A percentile compares a stretch with the other conserved stretches of the same genome.
Conservation (phyloP, 2,888 invertebrate species). For the Eurois occulta region DNA sequence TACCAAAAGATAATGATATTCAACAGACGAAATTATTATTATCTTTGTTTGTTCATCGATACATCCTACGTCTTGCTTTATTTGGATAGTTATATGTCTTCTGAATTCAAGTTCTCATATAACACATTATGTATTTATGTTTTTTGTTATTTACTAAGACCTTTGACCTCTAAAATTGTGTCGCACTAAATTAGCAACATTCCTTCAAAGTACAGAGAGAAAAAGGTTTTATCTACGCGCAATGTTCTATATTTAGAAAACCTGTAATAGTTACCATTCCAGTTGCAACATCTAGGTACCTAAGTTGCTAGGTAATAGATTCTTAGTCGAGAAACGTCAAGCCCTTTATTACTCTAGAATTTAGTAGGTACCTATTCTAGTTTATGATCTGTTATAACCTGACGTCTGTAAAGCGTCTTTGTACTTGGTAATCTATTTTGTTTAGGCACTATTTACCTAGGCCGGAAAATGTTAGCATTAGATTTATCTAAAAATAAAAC, state of each 20-base stretch:
- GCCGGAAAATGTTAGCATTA: not conserved
- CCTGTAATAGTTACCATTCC: slow-evolving; percentile 16
- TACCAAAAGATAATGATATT: slow-evolving; percentile 33
- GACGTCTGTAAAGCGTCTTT: not conserved
- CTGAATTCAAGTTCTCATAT: not conserved
- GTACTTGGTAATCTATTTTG: slow-evolving; percentile 13
- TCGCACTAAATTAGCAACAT: slow-evolving; percentile 24
- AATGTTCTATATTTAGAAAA: slow-evolving; percentile 43
- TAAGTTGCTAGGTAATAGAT: not conserved
- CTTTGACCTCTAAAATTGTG: not conserved
- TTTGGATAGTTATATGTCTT: not conserved
- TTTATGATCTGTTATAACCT: slow-evolving; percentile 5
- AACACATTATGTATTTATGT: not conserved
- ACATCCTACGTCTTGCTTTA: slow-evolving; percentile 2
- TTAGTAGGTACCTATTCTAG: too few species aligned
- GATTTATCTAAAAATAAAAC: slow-evolving; percentile 42
- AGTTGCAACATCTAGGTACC: not conserved
- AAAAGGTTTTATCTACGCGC: not conserved
- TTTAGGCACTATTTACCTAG: not conserved
- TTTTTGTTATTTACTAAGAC: not conserved
- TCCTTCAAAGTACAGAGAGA: not conserved
- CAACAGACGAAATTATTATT: slow-evolving; percentile 34
- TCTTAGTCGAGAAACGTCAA: not conserved
- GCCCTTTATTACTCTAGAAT: not conserved
- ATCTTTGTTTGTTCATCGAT: slow-evolving; percentile 16